Conservation (phyloP, 2,888 invertebrate genomes). For the Hydroisotoma schaefferi region DNA sequence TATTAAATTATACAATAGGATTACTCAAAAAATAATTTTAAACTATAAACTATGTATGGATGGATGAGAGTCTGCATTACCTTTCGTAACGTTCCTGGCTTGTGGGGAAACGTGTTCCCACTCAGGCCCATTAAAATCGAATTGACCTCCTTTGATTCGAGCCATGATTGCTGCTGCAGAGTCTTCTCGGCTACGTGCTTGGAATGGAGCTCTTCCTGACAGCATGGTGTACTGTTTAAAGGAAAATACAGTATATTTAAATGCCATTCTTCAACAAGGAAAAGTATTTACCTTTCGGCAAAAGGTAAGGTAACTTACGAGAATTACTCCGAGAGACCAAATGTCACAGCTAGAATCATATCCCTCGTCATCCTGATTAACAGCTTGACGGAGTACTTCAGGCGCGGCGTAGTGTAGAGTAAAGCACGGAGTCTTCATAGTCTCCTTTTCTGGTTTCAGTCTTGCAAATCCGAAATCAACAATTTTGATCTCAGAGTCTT, state of each 20-base stretch:
- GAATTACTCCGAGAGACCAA: conserved; percentile 92
- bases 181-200: conserved; percentile 65
- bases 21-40: background rate
- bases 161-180: conserved; percentile 74
- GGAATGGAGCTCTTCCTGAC: conserved; percentile 84
- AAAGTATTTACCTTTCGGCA: conserved; percentile 5
- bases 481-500: conserved; percentile 70
- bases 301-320: conserved; percentile 57
- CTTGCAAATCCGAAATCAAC: conserved; percentile 96
- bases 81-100: conserved; percentile 70
- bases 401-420: conserved; percentile 86
- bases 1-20: background rate
- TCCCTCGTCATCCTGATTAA: conserved; percentile 51
- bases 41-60: conserved; percentile 2
- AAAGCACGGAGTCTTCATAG: conserved; percentile 80
- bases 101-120: conserved; percentile 71
- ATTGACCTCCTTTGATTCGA: conserved; percentile 72
- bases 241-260: conserved; percentile 47
- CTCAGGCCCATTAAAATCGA: conserved; percentile 67
- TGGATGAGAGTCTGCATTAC: conserved; percentile 48
- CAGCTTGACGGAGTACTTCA: conserved; percentile 72
- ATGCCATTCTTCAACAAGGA: background rate
- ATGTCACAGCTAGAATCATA: conserved; percentile 93
- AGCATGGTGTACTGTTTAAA: conserved; percentile 79
- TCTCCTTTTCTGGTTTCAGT: conserved; percentile 62